Evolutionary conservation across 2,888 invertebrate genomes (phyloP).

Genomic region (Nemotelus nigrinus): DNA sequence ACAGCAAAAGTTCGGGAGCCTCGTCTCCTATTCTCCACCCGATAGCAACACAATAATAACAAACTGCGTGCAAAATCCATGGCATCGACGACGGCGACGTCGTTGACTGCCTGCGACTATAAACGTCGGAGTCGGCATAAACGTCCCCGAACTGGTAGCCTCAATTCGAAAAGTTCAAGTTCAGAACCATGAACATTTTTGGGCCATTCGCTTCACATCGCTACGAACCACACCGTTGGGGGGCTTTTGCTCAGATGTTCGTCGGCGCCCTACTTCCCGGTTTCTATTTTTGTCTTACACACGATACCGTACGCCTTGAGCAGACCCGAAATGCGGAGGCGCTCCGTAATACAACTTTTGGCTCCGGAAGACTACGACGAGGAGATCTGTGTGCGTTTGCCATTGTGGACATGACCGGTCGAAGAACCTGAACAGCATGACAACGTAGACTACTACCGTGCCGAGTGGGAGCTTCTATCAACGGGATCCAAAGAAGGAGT

Average conservation of each 20-base stretch:
- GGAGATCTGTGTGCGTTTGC: not conserved
- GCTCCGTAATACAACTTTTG: constrained; percentile 16
- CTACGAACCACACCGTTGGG: constrained; percentile 25
- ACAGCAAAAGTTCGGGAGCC: not conserved
- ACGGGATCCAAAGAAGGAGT: not conserved
- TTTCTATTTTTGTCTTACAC: constrained; percentile 49
- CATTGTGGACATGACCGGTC: not conserved
- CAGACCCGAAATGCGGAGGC: constrained; percentile 33
- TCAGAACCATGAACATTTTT: constrained; percentile 47
- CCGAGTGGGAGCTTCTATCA: too few relatives aligned
- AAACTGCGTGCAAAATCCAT: constrained; percentile 25
- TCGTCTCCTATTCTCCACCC: not conserved
- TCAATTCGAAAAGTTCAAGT: constrained; percentile 47
- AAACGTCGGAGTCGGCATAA: not conserved
- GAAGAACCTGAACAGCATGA: not conserved
- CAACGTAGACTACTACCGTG: too few relatives aligned
- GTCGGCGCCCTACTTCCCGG: constrained; percentile 49
- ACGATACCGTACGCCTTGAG: constrained; percentile 31
- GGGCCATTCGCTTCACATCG: not conserved
- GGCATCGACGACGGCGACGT: not conserved
- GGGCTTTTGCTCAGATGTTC: constrained; percentile 44
- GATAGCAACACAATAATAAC: not conserved
- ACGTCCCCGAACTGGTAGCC: constrained; percentile 31
- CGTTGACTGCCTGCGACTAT: too few relatives aligned
- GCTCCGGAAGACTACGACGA: not conserved